Evolutionary conservation across 2,113 vertebrate genomes (phyloP).

Genomic region (Erythrocercus mccallii): DNA sequence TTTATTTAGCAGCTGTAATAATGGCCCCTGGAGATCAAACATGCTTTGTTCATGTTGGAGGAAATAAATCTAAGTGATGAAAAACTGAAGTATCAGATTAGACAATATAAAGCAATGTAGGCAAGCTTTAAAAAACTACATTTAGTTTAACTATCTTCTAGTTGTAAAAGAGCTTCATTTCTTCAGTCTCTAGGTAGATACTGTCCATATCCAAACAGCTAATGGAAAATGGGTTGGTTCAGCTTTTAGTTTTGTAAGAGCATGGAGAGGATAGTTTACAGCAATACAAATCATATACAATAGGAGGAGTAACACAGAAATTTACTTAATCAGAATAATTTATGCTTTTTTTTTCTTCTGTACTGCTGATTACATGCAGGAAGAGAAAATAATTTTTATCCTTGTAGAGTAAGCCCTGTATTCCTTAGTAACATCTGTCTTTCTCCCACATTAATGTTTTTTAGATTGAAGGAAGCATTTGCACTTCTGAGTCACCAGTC

Average conservation of each 20-base stretch:
- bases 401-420: background rate
- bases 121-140: background rate
- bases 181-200: background rate
- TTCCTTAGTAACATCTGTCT: conserved; percentile 55
- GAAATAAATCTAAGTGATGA: background rate
- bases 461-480: conserved; percentile 54
- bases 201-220: background rate
- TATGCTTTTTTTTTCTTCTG: background rate
- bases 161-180: background rate
- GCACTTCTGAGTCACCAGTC: conserved; percentile 61
- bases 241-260: background rate
- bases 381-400: conserved; percentile 17
- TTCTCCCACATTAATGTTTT: conserved; percentile 63
- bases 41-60: background rate
- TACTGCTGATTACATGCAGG: background rate
- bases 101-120: background rate
- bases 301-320: background rate
- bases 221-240: background rate
- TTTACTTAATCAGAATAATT: background rate
- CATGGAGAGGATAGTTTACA: background rate
- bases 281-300: background rate
- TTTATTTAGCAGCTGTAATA: background rate
- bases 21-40: background rate
- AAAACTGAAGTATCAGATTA: background rate
- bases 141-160: background rate